These are phyloP conservation scores for Emys orbicularis DNA, from an alignment of 2,797 vertebrate genomes.

Conservation along the genomic window DNA sequence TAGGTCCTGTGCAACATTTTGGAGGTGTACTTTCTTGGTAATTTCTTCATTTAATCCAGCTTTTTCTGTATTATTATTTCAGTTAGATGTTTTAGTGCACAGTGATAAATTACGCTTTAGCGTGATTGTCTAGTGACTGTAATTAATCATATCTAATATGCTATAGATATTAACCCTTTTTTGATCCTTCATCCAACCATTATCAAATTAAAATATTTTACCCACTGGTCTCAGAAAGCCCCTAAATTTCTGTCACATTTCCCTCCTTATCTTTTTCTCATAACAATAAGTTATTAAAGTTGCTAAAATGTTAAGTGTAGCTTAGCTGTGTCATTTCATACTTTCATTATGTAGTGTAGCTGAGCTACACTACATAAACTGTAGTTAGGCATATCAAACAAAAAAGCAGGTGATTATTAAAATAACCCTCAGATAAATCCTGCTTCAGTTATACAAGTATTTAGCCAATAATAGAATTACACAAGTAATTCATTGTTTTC, in stretches of 20 bases:
- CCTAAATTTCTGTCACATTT: background rate
- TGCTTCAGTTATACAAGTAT: background rate
- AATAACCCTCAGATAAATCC: background rate
- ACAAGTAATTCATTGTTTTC: background rate
- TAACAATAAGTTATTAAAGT: background rate
- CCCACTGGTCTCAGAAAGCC: slow-evolving; percentile 28
- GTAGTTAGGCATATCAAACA: background rate
- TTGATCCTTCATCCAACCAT: background rate
- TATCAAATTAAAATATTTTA: background rate
- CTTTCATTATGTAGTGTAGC: background rate
- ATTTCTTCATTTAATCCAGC: background rate
- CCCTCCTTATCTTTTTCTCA: background rate
- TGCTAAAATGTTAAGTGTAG: background rate
- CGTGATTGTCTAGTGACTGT: background rate
- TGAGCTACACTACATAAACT: background rate
- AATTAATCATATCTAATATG: background rate
- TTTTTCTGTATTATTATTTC: background rate
- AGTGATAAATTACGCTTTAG: background rate
- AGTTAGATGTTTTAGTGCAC: background rate
- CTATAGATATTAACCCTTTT: background rate
- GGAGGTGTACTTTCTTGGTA: background rate
- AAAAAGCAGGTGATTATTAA: background rate
- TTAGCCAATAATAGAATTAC: background rate
- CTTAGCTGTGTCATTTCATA: background rate
- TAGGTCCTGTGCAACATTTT: background rate